These are phyloP conservation scores for Odontomachus brunneus DNA, from an alignment of 1,140 invertebrate species.

Conservation along the genomic window DNA sequence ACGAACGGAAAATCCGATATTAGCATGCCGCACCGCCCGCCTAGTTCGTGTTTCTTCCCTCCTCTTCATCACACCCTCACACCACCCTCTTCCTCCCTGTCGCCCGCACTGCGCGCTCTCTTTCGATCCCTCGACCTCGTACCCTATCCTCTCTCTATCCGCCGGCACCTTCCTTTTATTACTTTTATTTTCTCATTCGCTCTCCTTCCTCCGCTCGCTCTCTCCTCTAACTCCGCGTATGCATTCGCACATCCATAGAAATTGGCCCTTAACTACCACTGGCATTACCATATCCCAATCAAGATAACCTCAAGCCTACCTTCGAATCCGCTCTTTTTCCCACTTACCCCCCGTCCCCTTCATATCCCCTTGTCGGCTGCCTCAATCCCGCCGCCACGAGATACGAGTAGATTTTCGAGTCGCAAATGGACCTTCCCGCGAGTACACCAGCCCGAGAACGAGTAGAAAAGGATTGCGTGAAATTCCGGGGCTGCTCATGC, in stretches of 20 bases:
- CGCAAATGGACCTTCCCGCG: slow-evolving; percentile 39
- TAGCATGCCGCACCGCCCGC: slow-evolving; percentile 73
- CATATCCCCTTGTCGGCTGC: slow-evolving; percentile 11
- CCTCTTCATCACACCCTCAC: slow-evolving; percentile 47
- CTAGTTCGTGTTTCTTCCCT: slow-evolving; percentile 75
- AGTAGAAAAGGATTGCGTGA: slow-evolving; percentile 10
- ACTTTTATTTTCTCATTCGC: slow-evolving; percentile 31
- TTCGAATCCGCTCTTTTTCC: slow-evolving; percentile 21
- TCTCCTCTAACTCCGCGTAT: slow-evolving; percentile 34
- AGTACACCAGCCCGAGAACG: background rate
- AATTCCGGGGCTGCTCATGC: background rate
- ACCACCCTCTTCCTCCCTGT: slow-evolving; percentile 3
- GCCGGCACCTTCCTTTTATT: slow-evolving; percentile 29
- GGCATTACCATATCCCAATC: slow-evolving; percentile 74
- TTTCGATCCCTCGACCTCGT: slow-evolving; percentile 32
- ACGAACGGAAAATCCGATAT: slow-evolving; percentile 75
- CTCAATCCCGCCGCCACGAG: background rate
- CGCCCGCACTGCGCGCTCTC: slow-evolving; percentile 13
- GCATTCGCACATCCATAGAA: slow-evolving; percentile 73
- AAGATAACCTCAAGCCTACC: slow-evolving; percentile 68
- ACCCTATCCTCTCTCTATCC: background rate
- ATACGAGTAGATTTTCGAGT: slow-evolving; percentile 56
- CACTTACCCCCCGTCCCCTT: background rate
- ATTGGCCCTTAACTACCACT: slow-evolving; percentile 69
- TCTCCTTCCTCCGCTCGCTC: slow-evolving; percentile 43